A percentile compares a stretch with the other conserved stretches of the same genome.
Conservation (phyloP, 2,888 invertebrate species). For the Sussaba pulchella region DNA sequence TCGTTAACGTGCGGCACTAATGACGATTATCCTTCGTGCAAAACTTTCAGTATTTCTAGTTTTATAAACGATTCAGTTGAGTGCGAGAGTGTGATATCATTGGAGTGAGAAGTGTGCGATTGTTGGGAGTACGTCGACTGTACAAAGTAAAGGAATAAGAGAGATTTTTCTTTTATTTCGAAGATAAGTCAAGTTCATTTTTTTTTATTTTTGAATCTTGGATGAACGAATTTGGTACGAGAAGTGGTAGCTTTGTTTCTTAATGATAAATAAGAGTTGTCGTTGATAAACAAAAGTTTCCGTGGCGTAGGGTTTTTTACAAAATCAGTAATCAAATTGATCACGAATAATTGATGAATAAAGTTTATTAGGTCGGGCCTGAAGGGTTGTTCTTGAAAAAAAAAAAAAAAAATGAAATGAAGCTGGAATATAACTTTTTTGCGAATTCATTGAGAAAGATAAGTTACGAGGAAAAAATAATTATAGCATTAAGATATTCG, state of each 20-base stretch:
- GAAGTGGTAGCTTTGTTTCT: not conserved
- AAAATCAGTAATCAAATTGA: not conserved
- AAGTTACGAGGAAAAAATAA: not conserved
- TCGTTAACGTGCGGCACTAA: constrained; percentile 30
- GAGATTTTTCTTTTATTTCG: not conserved
- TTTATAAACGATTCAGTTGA: constrained; percentile 32
- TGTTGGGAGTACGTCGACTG: not conserved
- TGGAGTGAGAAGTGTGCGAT: not conserved
- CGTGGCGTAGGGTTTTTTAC: not conserved
- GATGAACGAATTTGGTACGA: not conserved
- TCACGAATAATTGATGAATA: not conserved
- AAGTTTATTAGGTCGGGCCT: not conserved
- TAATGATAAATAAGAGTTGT: not conserved
- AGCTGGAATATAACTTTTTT: not conserved
- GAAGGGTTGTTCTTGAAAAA: not conserved
- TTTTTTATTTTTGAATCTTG: constrained; percentile 5
- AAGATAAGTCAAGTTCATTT: not conserved
- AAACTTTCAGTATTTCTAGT: constrained; percentile 69
- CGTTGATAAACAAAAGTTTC: not conserved
- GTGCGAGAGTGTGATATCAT: not conserved
- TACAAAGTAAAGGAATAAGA: not conserved
- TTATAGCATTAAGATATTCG: not conserved
- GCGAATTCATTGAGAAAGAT: constrained; percentile 9
- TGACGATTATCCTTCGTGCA: constrained; percentile 46
- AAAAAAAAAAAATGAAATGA: not conserved